Base-by-base conservation (phyloP, 2,888 invertebrate species). In the Gymnosoma rotundatum region DNA sequence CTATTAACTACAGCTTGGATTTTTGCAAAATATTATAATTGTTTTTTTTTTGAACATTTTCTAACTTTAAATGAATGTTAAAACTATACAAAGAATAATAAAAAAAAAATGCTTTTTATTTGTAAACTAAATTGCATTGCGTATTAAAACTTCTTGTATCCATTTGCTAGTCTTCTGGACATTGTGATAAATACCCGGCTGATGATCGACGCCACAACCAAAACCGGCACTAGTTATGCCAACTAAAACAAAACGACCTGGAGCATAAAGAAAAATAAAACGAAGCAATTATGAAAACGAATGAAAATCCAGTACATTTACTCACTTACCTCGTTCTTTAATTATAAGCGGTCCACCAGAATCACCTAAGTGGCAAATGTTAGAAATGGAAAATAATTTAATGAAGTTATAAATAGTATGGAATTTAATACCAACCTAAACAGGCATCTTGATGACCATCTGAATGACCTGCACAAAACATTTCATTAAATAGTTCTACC, bases 171-270 rank as follows among this genome's bases (percentile, higher is more conserved):
- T 96, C 88, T 94, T 93, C 87, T 94, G 94, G 2, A 97, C 95
- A 89, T 96, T 96, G 91, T 97, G 97, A 92, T 97, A 97, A 88
- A 97, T 97, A 42, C 97, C 97, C 0, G 97, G 97, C 91, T 97
- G 97, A 89, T 96, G 95, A 89, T 96, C 95, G 16, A 96, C 96
- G 0, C 96, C 97, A 89, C 97, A 97, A 63, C 97, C 97, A 90
- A 97, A 97, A 8, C 97, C 97, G 0, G 97, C 97, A 36, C 96
- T 96, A 0, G 96, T 97, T 86, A 97, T 96, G 16, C 97, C 97
- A 7, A 95, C 96, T 14, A 97, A 92, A 78, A 95, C 95, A 94
- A 95, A 97, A 4, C 95, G 93, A 5, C 90, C 84, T 83, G 58
- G 1, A 58, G n/a, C 6, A 10, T 10, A 54, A 12, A 4, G 12